Evolutionary conservation across 2,113 vertebrate genomes (phyloP).

Genomic region (Oryzias javanicus): DNA sequence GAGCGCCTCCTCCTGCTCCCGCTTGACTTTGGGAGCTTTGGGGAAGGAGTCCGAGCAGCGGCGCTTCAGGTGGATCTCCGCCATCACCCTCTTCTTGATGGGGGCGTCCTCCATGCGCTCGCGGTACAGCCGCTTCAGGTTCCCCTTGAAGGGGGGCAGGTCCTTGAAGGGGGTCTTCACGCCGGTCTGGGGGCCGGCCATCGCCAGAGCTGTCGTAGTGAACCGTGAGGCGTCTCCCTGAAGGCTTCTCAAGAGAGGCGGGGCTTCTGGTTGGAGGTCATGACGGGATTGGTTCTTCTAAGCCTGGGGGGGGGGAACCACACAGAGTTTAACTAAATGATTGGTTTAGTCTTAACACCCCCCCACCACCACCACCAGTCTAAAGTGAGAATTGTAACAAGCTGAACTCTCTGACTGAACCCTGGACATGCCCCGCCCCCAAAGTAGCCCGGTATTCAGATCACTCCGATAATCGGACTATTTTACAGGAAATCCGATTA

Average conservation of each 20-base stretch:
- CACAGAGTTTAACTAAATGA: no score
- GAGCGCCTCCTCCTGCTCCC: conserved; percentile 85
- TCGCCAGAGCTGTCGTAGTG: conserved; percentile 63
- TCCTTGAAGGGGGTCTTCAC: conserved; percentile 80
- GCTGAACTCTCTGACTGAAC: no score
- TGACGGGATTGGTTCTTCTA: conserved; percentile 37
- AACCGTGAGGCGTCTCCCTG: conserved; percentile 25
- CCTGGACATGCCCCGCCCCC: no score
- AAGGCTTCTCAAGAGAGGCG: conserved; percentile 55
- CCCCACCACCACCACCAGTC: background rate
- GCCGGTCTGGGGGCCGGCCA: conserved; percentile 86
- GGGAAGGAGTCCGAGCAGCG: conserved; percentile 75
- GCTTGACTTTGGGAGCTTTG: conserved; percentile 86
- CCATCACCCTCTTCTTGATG: conserved; percentile 87
- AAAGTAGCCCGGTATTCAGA: no score
- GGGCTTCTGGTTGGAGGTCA: conserved; percentile 70
- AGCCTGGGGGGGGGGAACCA: conserved; percentile 38
- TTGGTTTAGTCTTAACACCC: no score
- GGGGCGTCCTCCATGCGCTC: conserved; percentile 86
- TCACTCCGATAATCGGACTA: no score
- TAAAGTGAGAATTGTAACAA: conserved; percentile 62
- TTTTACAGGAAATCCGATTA: no score
- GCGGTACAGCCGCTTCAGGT: conserved; percentile 80
- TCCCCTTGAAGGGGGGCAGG: conserved; percentile 75
- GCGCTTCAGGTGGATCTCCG: conserved; percentile 83